Base-by-base conservation (phyloP, 2,113 vertebrate genomes). In the Athene noctua region DNA sequence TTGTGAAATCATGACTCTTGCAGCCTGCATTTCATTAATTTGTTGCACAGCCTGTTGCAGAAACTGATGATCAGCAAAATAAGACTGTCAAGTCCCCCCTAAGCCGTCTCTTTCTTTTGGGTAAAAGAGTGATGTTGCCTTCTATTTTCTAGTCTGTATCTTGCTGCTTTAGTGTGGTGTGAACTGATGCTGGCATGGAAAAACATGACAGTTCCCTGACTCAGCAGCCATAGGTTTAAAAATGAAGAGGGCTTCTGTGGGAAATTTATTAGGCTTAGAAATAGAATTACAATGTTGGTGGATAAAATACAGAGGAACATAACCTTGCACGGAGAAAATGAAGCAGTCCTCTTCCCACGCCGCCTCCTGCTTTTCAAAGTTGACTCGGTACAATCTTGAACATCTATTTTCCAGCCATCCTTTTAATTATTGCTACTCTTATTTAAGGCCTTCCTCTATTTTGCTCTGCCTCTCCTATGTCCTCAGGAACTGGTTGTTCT, bases 251-350 rank as follows among this genome's bases (percentile, higher is more conserved):
- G 58, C 80, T 94, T 94, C 80, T 75, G 54, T 52, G 88, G 91
- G 83, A 94, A 93, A 95, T 94, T 87, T 96, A 92, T 96, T 94
- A 87, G 84, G 40, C 94, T 97, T 81, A 79, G 80, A 81, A 92
- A 84, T 79, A 92, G 91, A 92, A 92, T 91, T 94, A 89, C 54
- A 85, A 27, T 65, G 86, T 57, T 75, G 57, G 72, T 44, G 49
- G 88, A 72, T 94, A 87, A 95, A 94, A 90, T 17, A 92, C 20
- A 72, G 88, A 59, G 54, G 73, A 81, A 61, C 32, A 81, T 77
- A 94, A 95, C 58, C 88, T 85, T 85, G 84, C 7, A 1, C 34
- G 58, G 83, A 84, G 61, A 67, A 94, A 91, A 75, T 2, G 4
- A 63, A 88, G 67, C 65, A 42, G 34, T 65, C 22, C n/a, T 38